Percentiles rank a stretch among this genome's conserved stretches.
Conservation (phyloP, 2,113 vertebrate genomes). For the Ammodytes marinus region DNA sequence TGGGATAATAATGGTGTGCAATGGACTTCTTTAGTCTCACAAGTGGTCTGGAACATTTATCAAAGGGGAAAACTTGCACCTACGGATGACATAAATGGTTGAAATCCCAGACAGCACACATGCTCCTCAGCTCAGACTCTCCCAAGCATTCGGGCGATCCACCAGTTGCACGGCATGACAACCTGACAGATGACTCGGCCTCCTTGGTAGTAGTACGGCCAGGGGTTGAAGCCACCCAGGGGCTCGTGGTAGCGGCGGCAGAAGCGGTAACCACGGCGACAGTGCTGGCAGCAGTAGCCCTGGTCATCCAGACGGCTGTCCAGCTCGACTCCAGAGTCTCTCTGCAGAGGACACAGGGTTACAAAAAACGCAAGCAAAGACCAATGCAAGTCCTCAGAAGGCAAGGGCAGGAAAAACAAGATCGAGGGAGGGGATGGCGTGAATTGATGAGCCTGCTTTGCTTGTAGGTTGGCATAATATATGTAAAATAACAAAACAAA, state of each 20-base stretch:
- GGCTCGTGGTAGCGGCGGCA: conserved; percentile 93
- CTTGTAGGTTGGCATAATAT: conserved; percentile 58
- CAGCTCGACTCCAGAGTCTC: conserved; percentile 91
- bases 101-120: conserved; percentile 9
- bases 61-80: conserved; percentile 25
- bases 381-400: conserved; percentile 67
- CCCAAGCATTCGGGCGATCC: conserved; percentile 96
- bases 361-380: conserved; percentile 58
- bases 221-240: conserved; percentile 92
- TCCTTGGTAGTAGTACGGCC: conserved; percentile 96
- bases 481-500: conserved; percentile 61
- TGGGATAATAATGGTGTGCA: conserved; percentile 55
- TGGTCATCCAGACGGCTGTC: conserved; percentile 91
- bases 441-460: conserved; percentile 67
- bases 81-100: conserved; percentile 24
- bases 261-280: conserved; percentile 92
- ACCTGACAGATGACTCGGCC: conserved; percentile 94
- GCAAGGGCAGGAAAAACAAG: conserved; percentile 54
- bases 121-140: conserved; percentile 83
- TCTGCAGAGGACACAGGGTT: conserved; percentile 85
- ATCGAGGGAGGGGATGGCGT: conserved; percentile 32
- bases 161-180: conserved; percentile 99
- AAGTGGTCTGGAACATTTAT: conserved; percentile 54
- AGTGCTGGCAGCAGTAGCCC: conserved; percentile 94
- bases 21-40: conserved; percentile 50